Percentiles rank a stretch among this genome's conserved stretches.
Conservation (phyloP, 2,113 vertebrate genomes). For the Orthochromis malagaraziensis region DNA sequence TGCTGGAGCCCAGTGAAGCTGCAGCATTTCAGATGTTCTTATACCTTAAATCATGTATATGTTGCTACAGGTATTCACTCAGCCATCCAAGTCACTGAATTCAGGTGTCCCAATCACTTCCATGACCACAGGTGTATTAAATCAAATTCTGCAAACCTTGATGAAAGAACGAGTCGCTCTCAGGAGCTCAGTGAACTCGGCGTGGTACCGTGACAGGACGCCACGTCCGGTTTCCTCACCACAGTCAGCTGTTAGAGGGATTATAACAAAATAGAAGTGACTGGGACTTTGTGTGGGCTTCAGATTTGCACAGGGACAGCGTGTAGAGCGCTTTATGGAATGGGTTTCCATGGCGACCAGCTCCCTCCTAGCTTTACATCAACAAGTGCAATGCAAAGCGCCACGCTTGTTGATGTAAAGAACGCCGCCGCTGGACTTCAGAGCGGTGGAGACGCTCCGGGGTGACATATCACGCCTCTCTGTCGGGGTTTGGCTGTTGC, state of each 20-base stretch:
- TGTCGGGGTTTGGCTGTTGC: neutral
- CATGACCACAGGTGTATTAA: neutral
- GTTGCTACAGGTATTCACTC: rapidly evolving
- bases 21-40: neutral
- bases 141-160: neutral
- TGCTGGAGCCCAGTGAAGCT: neutral
- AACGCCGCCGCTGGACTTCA: neutral
- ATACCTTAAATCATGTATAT: rapidly evolving
- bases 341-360: neutral
- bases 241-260: neutral
- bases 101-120: neutral
- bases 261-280: neutral
- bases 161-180: neutral
- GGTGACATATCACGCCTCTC: neutral
- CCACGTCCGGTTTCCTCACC: neutral
- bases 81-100: neutral
- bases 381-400: neutral
- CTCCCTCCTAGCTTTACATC: neutral
- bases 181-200: neutral
- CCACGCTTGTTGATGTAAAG: neutral
- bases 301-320: neutral
- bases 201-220: neutral
- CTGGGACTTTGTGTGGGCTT: neutral
- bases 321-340: neutral
- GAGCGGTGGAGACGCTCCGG: neutral